These are phyloP conservation scores for Hydrozoanthus tunicans DNA, from an alignment of 64 coral and sea anemone genomes.

Conservation along the genomic window DNA sequence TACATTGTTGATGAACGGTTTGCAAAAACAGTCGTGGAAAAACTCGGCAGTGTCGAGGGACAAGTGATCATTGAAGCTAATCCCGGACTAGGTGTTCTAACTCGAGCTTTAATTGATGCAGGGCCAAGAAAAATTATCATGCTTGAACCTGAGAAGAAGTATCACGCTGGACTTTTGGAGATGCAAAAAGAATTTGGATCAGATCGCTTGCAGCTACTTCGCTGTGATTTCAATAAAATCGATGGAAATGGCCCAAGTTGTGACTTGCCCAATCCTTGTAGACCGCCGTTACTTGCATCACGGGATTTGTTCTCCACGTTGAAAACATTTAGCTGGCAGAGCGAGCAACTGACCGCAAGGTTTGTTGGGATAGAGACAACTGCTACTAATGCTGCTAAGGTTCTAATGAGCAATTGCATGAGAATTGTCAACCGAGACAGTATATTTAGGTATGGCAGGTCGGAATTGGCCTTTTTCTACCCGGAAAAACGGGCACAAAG, in stretches of 20 bases:
- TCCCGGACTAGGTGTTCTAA: conserved; percentile 69
- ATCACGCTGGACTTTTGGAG: conserved; percentile 52
- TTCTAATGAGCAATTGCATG: conserved; percentile 70
- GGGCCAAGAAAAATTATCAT: conserved; percentile 75
- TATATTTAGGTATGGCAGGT: conserved; percentile 88
- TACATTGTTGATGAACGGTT: conserved; percentile 68
- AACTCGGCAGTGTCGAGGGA: conserved; percentile 55
- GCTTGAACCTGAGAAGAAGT: conserved; percentile 85
- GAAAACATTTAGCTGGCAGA: conserved; percentile 63
- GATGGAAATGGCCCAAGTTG: conserved; percentile 78
- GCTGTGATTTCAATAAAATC: conserved; percentile 92
- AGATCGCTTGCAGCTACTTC: conserved; percentile 52
- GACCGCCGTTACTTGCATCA: conserved; percentile 76
- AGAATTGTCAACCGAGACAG: conserved; percentile 62
- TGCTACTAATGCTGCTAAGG: conserved; percentile 17
- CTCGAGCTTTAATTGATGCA: conserved; percentile 59
- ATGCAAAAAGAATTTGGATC: conserved; percentile 51
- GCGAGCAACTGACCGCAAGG: conserved; percentile 62
- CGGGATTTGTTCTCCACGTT: conserved; percentile 71
- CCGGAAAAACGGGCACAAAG: conserved; percentile 72
- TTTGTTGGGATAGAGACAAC: conserved; percentile 80
- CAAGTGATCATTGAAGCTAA: conserved; percentile 63
- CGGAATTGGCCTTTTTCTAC: conserved; percentile 85
- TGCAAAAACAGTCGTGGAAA: conserved; percentile 62
- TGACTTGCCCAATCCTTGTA: conserved; percentile 50